Evolutionary conservation across 92 coral and sea anemone genomes (phyloP).

Genomic region (Umimayanthus chanpuru): DNA sequence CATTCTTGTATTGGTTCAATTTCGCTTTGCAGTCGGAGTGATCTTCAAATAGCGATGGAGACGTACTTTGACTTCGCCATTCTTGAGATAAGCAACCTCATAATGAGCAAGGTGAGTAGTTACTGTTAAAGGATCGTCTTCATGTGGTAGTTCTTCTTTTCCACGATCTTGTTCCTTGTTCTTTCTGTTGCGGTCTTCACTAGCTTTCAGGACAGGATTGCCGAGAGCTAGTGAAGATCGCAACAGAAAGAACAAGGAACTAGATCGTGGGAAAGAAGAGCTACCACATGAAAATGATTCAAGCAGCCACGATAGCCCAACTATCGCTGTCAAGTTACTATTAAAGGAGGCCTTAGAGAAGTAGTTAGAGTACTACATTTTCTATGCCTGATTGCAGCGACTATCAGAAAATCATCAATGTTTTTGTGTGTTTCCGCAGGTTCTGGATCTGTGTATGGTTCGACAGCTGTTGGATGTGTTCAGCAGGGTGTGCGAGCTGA

Average conservation of each 20-base stretch:
- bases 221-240: no score
- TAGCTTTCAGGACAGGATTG: no score
- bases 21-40: constrained; percentile 36
- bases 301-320: no score
- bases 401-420: background rate
- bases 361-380: background rate
- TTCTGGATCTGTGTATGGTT: constrained; percentile 78
- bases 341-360: no score
- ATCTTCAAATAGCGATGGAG: constrained; percentile 59
- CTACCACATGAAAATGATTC: no score
- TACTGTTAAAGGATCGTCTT: no score
- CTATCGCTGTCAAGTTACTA: no score
- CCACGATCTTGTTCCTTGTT: no score
- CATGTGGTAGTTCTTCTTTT: no score
- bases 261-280: no score
- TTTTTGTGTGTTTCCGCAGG: constrained; percentile 49
- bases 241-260: no score
- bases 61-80: constrained; percentile 76
- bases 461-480: constrained; percentile 84
- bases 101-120: constrained; percentile 66
- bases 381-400: background rate
- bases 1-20: background rate
- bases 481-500: constrained; percentile 69
- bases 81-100: constrained; percentile 72
- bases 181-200: no score